A percentile compares a stretch with the other conserved stretches of the same genome.
phyloP scores from a whole-genome alignment of 2,888 invertebrate species.

The Hirudinaria manillensis region DNA sequence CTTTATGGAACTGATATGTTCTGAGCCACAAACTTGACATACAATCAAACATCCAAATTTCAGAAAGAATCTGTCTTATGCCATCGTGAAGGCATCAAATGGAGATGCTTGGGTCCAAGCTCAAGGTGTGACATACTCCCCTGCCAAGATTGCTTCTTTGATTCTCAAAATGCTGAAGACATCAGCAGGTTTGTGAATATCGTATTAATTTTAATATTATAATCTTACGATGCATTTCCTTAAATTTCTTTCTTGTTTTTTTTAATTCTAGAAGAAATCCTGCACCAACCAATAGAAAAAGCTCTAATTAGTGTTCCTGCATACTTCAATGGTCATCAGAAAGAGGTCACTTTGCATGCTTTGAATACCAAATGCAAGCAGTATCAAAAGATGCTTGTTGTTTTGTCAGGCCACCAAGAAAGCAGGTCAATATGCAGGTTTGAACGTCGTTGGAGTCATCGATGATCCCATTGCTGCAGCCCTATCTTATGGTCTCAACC shows the following conservation, averaged over 20 bases:
- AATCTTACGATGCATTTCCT: too few relatives aligned
- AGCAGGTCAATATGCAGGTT: constrained; percentile 92
- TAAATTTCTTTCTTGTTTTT: background rate
- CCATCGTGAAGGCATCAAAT: constrained; percentile 89
- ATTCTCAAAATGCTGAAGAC: constrained; percentile 94
- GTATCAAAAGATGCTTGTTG: background rate
- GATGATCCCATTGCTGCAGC: constrained; percentile 99
- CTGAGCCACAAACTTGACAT: background rate
- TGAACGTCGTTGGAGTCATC: constrained; percentile 92
- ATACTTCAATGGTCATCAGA: constrained; percentile 96
- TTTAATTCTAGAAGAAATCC: constrained; percentile 67
- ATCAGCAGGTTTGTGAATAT: constrained; percentile 63
- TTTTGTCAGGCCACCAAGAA: constrained; percentile 80
- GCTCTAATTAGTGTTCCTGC: constrained; percentile 97
- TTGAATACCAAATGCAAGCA: too few relatives aligned
- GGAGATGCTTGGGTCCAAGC: constrained; percentile 98
- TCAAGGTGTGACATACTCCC: constrained; percentile 93
- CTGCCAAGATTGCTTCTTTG: constrained; percentile 95
- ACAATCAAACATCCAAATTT: background rate
- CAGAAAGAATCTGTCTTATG: constrained; percentile 87
- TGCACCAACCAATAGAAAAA: constrained; percentile 84
- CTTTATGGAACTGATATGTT: too few relatives aligned
- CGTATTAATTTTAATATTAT: background rate
- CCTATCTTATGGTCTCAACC: constrained; percentile 96
- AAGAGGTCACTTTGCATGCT: constrained; percentile 73